These are phyloP conservation scores for Halocynthia roretzi DNA, from an alignment of 23 tunicate species.

Conservation along the genomic window DNA sequence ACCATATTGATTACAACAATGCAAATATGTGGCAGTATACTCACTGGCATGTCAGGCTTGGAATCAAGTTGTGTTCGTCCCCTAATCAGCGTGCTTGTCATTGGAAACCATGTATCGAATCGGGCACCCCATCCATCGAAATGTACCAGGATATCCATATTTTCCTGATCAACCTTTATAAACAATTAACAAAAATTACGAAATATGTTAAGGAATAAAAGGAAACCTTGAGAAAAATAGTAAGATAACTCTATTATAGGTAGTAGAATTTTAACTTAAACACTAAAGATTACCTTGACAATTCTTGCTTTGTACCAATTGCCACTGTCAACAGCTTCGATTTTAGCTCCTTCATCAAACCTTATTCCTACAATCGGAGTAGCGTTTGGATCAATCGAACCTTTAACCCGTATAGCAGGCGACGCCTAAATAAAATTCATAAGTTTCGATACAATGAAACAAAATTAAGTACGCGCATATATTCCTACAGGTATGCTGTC, in stretches of 20 bases:
- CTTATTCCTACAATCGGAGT: constrained; percentile 48
- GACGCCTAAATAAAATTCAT: no score
- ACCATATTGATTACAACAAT: background rate
- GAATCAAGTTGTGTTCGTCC: constrained; percentile 65
- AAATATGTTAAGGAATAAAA: no score
- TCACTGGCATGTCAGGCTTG: constrained; percentile 31
- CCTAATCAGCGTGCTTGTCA: constrained; percentile 48
- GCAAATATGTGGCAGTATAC: background rate
- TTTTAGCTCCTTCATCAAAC: constrained; percentile 57
- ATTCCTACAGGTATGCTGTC: no score
- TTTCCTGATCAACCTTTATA: constrained; percentile 49
- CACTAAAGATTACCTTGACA: constrained; percentile 27
- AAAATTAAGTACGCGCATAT: no score
- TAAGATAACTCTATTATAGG: background rate
- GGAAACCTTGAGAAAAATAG: background rate
- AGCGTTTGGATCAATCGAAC: constrained; percentile 34
- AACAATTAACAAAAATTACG: no score
- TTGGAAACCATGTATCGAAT: constrained; percentile 62
- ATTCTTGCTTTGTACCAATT: constrained; percentile 85
- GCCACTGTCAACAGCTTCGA: constrained; percentile 80
- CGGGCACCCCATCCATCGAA: constrained; percentile 77
- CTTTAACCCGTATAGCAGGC: no score
- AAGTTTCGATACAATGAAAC: no score
- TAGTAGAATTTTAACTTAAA: background rate
- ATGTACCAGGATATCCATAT: constrained; percentile 61